Base-by-base conservation (phyloP, 2,888 invertebrate species). In the Gastrophysa polygoni region DNA sequence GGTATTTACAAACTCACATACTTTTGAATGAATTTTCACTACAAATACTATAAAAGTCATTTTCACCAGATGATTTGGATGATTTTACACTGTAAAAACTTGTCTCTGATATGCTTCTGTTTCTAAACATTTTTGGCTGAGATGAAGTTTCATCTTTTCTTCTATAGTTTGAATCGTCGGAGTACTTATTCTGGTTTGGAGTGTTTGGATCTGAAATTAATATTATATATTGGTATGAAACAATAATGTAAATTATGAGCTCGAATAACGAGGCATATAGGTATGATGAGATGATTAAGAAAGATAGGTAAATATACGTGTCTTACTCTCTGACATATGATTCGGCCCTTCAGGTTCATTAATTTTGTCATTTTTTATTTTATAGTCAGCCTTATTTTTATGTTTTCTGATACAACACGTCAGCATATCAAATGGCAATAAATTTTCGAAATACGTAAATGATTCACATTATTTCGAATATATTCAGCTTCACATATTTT, bases 11-110 rank as follows among this genome's bases (percentile, higher is more conserved):
- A 24, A 24, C 24, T 24, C 29, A 59, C 32, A 55, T 52, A 55
- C 59, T 59, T 54, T 54, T 59, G 49, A 54, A 59, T 38, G 59
- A 59, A 48, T 54, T 55, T 17, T 14, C 47, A 48, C 59, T 59
- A 28, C 52, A 59, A 32, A 59, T 17, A 43, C 59, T 59, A 28
- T 59, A 59, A 38, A 49, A 59, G 17, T 59, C 59, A 2, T 28
- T 49, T 3, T 55, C 49, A 16, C 18, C 52, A 16, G 32, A 2
- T 18, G 44, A 43, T 28, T 28, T 28, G 16, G 11, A 44, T 11
- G 59, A 59, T 28, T 59, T 59, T 10, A 54, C 21, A 20, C 59
- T 59, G 20, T 59, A 59, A 59, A 59, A 59, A 21, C 38, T 38
- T 14, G 38, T 38, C 3, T 14, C 38, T 4, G 38, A 38, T 6